A percentile compares a stretch with the other conserved stretches of the same genome.
Evolutionary conservation across 1,140 invertebrate genomes (phyloP).

Genomic region (Leptopilina boulardi): DNA sequence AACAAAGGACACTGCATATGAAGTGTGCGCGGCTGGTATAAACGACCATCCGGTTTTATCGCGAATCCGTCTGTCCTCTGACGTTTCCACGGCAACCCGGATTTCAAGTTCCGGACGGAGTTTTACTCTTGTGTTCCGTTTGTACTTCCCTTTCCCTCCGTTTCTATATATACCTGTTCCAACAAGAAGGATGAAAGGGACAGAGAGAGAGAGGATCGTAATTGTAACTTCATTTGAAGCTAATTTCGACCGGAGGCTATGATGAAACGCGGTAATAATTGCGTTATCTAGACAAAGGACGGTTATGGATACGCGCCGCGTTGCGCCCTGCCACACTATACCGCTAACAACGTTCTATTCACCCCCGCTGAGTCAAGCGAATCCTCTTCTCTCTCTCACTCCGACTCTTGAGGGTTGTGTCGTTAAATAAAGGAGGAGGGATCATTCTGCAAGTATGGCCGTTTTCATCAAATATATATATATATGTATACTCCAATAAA

Average conservation of each 20-base stretch:
- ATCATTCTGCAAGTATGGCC: slow-evolving; percentile 71
- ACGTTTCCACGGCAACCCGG: slow-evolving; percentile 76
- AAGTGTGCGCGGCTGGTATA: slow-evolving; percentile 65
- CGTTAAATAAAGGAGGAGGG: slow-evolving; percentile 65
- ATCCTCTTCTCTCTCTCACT: slow-evolving; percentile 67
- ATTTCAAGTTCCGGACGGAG: slow-evolving; percentile 68
- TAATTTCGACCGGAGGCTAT: slow-evolving; percentile 74
- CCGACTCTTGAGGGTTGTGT: slow-evolving; percentile 63
- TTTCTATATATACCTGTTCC: no score
- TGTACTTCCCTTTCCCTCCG: slow-evolving; percentile 56
- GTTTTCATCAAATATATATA: slow-evolving; percentile 71
- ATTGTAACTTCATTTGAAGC: slow-evolving; percentile 77
- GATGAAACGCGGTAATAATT: slow-evolving; percentile 77
- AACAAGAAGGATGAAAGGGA: slow-evolving; percentile 40
- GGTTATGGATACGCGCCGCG: slow-evolving; percentile 76
- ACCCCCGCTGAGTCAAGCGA: slow-evolving; percentile 56
- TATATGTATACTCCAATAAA: slow-evolving; percentile 54
- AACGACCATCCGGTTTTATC: slow-evolving; percentile 75
- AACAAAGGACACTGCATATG: slow-evolving; percentile 72
- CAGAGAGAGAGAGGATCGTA: slow-evolving; percentile 68
- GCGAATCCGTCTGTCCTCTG: slow-evolving; percentile 76
- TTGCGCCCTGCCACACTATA: slow-evolving; percentile 66
- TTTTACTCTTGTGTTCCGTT: slow-evolving; percentile 39
- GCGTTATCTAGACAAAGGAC: slow-evolving; percentile 75
- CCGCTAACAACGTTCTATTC: slow-evolving; percentile 48